Evolutionary conservation across 2,113 vertebrate genomes (phyloP).

Genomic region (Felis chaus): DNA sequence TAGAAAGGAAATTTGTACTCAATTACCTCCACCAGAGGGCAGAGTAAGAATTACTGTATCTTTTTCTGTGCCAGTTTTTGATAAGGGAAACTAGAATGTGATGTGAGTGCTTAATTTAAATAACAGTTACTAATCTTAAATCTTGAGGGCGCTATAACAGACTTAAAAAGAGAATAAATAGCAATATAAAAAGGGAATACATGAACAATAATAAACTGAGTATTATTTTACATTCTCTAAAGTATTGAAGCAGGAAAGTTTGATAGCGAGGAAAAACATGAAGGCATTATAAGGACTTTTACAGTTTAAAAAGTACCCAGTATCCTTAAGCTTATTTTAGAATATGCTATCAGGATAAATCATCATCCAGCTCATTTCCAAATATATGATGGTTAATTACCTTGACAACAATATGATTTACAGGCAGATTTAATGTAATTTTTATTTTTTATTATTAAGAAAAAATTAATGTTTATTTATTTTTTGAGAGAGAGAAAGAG

Average conservation of each 20-base stretch:
- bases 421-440: background rate
- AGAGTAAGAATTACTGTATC: background rate
- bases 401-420: background rate
- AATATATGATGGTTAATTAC: background rate
- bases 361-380: background rate
- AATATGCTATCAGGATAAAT: background rate
- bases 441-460: background rate
- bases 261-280: background rate
- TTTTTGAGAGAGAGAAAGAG: no score
- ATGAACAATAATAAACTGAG: background rate
- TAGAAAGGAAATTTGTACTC: background rate
- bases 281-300: background rate
- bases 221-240: background rate
- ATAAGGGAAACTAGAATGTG: background rate
- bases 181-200: background rate
- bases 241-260: background rate
- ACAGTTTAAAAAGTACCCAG: background rate
- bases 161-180: background rate
- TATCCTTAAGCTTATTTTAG: background rate
- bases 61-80: background rate
- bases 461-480: no score
- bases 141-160: background rate
- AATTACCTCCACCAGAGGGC: constrained; percentile 60
- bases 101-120: background rate
- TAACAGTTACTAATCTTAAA: background rate